Percentiles rank a stretch among this genome's conserved stretches.
These are phyloP conservation scores for Trypoxylus dichotomus DNA, from an alignment of 1,140 invertebrate genomes.

Conservation along the genomic window DNA sequence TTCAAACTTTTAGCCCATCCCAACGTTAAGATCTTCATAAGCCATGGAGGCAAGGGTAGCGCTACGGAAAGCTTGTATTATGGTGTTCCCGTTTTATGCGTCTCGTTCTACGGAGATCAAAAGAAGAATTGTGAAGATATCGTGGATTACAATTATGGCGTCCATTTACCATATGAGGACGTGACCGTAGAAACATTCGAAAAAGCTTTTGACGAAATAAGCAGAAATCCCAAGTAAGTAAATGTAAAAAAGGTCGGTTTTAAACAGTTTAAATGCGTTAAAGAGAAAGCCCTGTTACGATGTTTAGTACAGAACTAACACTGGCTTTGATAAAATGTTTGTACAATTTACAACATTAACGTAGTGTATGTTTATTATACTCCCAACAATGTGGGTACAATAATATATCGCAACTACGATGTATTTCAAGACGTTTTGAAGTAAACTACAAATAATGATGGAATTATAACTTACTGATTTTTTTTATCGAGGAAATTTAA, in stretches of 20 bases:
- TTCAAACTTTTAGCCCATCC: conserved; percentile 48
- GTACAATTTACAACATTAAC: no score
- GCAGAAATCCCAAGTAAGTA: conserved; percentile 1
- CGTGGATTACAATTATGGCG: background rate
- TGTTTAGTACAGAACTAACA: no score
- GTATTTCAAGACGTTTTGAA: no score
- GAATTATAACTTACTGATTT: no score
- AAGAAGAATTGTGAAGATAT: conserved; percentile 32
- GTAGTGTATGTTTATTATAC: no score
- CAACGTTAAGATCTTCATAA: conserved; percentile 62
- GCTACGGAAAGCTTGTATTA: conserved; percentile 67
- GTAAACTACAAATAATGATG: no score
- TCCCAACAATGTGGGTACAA: no score
- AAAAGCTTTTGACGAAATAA: background rate
- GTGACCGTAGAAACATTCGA: background rate
- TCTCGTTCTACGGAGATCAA: conserved; percentile 68
- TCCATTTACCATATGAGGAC: background rate
- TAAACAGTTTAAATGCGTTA: background rate
- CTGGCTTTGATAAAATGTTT: no score
- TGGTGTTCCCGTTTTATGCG: conserved; percentile 65
- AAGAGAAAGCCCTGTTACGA: background rate
- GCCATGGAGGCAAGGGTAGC: conserved; percentile 68
- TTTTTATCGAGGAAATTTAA: no score
- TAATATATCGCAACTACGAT: no score
- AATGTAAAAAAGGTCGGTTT: background rate